A percentile compares a stretch with the other conserved stretches of the same genome.
Evolutionary conservation across 2,888 invertebrate genomes (phyloP).

Genomic region (Synergus gifuensis): DNA sequence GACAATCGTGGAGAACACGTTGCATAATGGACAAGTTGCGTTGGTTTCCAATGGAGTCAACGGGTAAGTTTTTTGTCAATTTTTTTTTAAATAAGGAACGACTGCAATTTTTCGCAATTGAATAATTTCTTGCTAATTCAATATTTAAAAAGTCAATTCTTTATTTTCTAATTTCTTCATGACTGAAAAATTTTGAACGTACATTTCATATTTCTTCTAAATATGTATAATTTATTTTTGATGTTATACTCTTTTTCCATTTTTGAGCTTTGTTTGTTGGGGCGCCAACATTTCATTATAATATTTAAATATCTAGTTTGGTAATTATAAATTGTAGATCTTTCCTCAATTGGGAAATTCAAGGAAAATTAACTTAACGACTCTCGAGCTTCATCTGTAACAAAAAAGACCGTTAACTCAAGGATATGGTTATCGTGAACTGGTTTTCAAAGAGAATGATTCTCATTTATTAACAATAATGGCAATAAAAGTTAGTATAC

Average conservation of each 20-base stretch:
- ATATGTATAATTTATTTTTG: too few relatives aligned
- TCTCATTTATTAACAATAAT: conserved; percentile 44
- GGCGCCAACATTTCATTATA: too few relatives aligned
- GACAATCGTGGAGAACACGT: conserved; percentile 62
- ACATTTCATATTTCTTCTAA: too few relatives aligned
- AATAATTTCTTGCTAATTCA: background rate
- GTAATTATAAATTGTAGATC: background rate
- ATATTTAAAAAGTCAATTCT: too few relatives aligned
- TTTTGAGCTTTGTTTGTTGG: too few relatives aligned
- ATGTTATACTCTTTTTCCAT: too few relatives aligned
- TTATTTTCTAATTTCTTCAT: too few relatives aligned
- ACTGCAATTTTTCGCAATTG: background rate
- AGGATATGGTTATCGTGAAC: conserved; percentile 19
- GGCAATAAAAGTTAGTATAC: conserved; percentile 21
- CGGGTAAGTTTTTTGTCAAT: conserved; percentile 54
- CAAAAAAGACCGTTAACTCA: background rate
- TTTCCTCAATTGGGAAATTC: background rate
- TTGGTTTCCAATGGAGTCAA: conserved; percentile 58
- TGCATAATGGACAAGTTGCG: conserved; percentile 59
- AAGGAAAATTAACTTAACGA: conserved; percentile 1
- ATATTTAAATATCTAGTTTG: too few relatives aligned
- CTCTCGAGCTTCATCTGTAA: conserved; percentile 43
- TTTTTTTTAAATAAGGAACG: background rate
- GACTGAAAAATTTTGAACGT: too few relatives aligned
- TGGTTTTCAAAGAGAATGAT: conserved; percentile 27